Evolutionary conservation across 2,888 invertebrate genomes (phyloP), one percentile per base, ranked within the genome.

Genomic region (Cantharis flavilabris): DNA sequence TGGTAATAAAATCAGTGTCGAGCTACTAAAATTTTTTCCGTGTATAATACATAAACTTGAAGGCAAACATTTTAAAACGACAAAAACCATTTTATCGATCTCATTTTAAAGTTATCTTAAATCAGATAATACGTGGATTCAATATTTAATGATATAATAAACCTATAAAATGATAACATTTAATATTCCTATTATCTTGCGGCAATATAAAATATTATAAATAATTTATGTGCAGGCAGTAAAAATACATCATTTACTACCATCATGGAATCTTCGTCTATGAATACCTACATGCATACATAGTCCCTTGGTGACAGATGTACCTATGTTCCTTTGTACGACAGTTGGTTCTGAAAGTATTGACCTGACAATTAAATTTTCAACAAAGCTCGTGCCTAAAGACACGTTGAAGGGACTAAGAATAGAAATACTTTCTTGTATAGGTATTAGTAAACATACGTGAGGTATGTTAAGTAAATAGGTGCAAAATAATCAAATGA

Each of bases 1-100:
- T 23, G 26, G 65, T 67, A 67, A 67, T 67, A 67, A 67, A 67
- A 67, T 67, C 65, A 67, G 65, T 67, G 65, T 67, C 65, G 49
- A 67, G 65, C 65, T 13, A 67, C 65, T 67, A 67, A 67, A 23
- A 67, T 67, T 67, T 67, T 67, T 67, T 26, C n/a, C 65, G 23
- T 67, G 65, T 67, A 26, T 26, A 67, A n/a, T 67, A 67, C n/a
- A 67, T 67, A 67, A 67, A 67, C 20, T 67, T 67, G 23, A 23
- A 67, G 23, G 16, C 23, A 23, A 23, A 67, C 65, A n/a, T 67
- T 67, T 67, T 23, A 23, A 67, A 67, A 23, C 65, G 23, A 67
- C 65, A 20, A 67, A 18, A 26, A 67, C 3, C 65, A 18, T 23
- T n/a, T 67, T 67, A 67, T 67, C 26, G 65, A 26, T 67, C 26